These are phyloP conservation scores for Aspiorhynchus laticeps DNA, from an alignment of 2,113 vertebrate species.

Conservation along the genomic window DNA sequence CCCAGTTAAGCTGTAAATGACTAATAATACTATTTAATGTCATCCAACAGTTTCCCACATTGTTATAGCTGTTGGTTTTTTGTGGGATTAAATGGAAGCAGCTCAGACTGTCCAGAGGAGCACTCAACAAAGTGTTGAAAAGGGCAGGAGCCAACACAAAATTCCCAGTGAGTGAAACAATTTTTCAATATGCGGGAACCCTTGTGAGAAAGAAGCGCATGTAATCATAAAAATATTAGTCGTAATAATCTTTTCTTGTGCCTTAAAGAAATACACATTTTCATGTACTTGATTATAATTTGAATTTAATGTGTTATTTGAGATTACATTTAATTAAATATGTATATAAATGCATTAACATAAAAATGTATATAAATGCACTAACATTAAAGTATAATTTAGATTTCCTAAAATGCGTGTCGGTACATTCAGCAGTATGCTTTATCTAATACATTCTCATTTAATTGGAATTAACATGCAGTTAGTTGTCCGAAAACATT, in stretches of 20 bases:
- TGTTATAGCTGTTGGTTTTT: background rate
- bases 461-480: background rate
- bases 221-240: background rate
- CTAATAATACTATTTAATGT: background rate
- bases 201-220: background rate
- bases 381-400: background rate
- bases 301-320: background rate
- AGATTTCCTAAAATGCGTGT: background rate
- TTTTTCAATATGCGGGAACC: background rate
- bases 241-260: background rate
- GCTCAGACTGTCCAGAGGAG: background rate
- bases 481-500: background rate
- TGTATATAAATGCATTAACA: background rate
- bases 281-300: background rate
- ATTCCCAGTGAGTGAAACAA: slow-evolving; percentile 39
- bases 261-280: background rate
- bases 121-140: slow-evolving; percentile 7
- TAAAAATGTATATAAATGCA: too few species aligned
- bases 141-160: slow-evolving; percentile 30
- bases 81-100: slow-evolving; percentile 36
- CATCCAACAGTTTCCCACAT: background rate
- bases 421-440: background rate
- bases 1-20: background rate
- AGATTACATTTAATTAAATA: background rate
- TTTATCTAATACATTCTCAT: background rate